Evolutionary conservation across 2,888 invertebrate species (phyloP).

Genomic region (Biston betularia): DNA sequence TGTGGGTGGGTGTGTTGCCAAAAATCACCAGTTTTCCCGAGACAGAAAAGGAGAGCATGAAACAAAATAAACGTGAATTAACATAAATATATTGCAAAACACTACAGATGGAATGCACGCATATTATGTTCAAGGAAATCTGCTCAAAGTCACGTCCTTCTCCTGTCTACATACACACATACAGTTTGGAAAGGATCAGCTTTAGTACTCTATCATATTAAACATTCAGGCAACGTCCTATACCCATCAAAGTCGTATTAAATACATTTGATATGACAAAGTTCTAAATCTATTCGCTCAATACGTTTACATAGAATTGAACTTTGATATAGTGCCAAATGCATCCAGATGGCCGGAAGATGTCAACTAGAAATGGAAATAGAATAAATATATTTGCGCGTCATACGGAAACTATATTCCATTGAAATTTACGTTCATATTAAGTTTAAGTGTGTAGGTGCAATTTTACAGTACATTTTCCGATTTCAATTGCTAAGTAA

Average conservation of each 20-base stretch:
- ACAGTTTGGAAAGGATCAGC: constrained; percentile 6
- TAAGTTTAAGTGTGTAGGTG: no score
- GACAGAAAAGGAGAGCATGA: no score
- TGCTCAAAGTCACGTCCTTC: constrained; percentile 13
- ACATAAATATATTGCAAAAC: neutral
- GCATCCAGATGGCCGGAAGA: constrained; percentile 29
- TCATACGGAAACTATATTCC: neutral
- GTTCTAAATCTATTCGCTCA: constrained; percentile 6
- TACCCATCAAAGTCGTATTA: constrained; percentile 5
- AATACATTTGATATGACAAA: constrained; percentile 8
- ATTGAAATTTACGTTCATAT: no score
- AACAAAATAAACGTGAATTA: neutral
- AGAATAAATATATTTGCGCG: constrained; percentile 10
- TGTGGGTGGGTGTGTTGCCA: no score
- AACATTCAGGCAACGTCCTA: neutral
- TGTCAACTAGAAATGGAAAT: constrained; percentile 24
- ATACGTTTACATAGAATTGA: constrained; percentile 15
- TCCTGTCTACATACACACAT: neutral
- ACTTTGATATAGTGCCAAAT: constrained; percentile 35
- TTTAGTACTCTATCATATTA: constrained; percentile 14
- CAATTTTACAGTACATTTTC: no score
- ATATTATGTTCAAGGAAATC: constrained; percentile 3
- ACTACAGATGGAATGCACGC: neutral
- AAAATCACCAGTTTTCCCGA: no score
- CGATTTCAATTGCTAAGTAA: no score